phyloP scores from a whole-genome alignment of 2,888 invertebrate genomes.

The Acheta domesticus region DNA sequence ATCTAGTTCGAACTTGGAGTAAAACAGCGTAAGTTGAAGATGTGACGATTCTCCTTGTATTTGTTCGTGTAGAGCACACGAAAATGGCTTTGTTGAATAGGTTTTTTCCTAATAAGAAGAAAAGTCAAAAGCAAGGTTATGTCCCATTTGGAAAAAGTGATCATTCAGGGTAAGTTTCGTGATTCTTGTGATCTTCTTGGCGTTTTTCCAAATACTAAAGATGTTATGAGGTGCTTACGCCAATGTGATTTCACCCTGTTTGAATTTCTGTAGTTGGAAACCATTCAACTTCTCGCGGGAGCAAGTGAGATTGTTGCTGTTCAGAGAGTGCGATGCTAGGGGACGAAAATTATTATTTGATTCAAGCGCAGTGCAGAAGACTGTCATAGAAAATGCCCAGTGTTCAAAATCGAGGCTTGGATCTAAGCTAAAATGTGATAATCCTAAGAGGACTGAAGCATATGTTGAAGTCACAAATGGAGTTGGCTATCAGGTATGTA shows the following conservation, averaged over 20 bases:
- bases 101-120: conserved; percentile 62
- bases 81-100: conserved; percentile 72
- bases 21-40: conserved; percentile 23
- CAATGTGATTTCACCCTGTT: not conserved
- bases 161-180: conserved; percentile 34
- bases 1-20: conserved; percentile 20
- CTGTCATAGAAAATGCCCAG: conserved; percentile 46
- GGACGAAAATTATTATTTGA: conserved; percentile 81
- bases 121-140: conserved; percentile 45
- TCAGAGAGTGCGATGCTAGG: conserved; percentile 79
- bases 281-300: conserved; percentile 59
- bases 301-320: conserved; percentile 77
- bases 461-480: conserved; percentile 63
- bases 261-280: conserved; percentile 47
- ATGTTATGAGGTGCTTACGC: no score
- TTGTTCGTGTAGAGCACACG: conserved; percentile 20
- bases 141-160: conserved; percentile 34
- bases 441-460: conserved; percentile 26
- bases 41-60: conserved; percentile 18
- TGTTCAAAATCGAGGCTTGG: conserved; percentile 32
- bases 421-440: conserved; percentile 29
- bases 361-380: conserved; percentile 66
- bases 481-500: conserved; percentile 60
- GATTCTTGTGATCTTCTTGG: not conserved
- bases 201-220: not conserved